Percentiles rank a stretch among this genome's conserved stretches.
phyloP scores from a whole-genome alignment of 2,113 vertebrate genomes.

The Aythya baeri region DNA sequence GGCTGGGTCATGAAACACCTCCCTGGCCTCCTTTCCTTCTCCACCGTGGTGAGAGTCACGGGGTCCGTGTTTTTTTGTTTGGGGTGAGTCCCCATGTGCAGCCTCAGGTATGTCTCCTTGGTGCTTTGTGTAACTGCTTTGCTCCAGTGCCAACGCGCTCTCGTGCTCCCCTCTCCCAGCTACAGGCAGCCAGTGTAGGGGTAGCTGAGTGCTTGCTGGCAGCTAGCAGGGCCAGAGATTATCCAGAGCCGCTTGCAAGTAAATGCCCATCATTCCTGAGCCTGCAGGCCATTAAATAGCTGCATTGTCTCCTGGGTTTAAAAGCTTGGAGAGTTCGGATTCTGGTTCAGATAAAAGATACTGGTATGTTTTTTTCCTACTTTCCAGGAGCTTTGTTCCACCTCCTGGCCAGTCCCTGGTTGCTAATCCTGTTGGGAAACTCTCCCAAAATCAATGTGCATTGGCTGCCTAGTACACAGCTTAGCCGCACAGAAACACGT shows the following conservation, averaged over 20 bases:
- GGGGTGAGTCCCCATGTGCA: background rate
- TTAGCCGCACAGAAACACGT: background rate
- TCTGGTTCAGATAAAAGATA: constrained; percentile 40
- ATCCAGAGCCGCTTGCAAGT: constrained; percentile 46
- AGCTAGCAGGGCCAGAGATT: constrained; percentile 17
- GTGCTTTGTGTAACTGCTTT: background rate
- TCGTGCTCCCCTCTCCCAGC: background rate
- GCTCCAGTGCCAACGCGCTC: background rate
- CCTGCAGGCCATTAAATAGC: constrained; percentile 24
- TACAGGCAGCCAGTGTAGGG: background rate
- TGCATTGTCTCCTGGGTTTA: constrained; percentile 51
- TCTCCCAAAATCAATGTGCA: background rate
- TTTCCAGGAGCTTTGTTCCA: constrained; percentile 53
- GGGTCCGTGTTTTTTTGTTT: fast-evolving
- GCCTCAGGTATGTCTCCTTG: background rate
- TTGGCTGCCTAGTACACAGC: background rate
- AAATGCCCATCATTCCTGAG: constrained; percentile 49
- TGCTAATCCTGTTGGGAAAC: constrained; percentile 56
- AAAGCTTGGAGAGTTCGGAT: constrained; percentile 1
- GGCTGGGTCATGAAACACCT: fast-evolving
- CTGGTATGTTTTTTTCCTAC: background rate
- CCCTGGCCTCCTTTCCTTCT: no score
- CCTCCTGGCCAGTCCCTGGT: background rate
- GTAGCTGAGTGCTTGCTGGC: background rate
- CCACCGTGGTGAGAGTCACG: fast-evolving